Evolutionary conservation across 53 echinoderm and acorn worm genomes (phyloP).

Genomic region (Glandiceps talaboti): DNA sequence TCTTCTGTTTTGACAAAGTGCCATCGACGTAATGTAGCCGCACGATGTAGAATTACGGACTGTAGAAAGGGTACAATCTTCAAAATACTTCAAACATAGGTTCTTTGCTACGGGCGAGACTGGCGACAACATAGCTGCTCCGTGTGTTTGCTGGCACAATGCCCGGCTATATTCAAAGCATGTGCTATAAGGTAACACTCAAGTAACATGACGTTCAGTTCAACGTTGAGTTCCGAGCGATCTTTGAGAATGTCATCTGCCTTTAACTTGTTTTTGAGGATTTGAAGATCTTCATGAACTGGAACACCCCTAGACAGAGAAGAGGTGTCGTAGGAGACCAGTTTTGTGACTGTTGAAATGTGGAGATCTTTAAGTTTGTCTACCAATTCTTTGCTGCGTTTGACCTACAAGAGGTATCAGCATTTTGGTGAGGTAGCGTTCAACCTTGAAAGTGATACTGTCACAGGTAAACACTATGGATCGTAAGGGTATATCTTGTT

Average conservation of each 20-base stretch:
- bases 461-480: too few relatives aligned
- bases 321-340: constrained; percentile 26
- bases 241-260: constrained; percentile 4
- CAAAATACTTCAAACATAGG: too few relatives aligned
- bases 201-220: constrained; percentile 8
- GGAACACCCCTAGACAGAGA: constrained; percentile 36
- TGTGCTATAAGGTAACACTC: constrained; percentile 26
- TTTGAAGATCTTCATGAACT: constrained; percentile 17
- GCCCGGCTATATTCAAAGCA: constrained; percentile 35
- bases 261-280: constrained; percentile 21
- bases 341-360: constrained; percentile 8
- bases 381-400: constrained; percentile 21
- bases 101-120: constrained; percentile 37
- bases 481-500: too few relatives aligned
- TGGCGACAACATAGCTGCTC: constrained; percentile 35
- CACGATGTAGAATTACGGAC: too few relatives aligned
- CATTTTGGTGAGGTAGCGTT: too few relatives aligned
- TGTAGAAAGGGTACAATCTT: too few relatives aligned
- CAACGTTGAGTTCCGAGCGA: constrained; percentile 11
- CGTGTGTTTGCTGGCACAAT: constrained; percentile 22
- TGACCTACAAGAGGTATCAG: too few relatives aligned
- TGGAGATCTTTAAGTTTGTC: background rate
- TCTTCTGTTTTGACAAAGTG: too few relatives aligned
- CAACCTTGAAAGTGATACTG: too few relatives aligned
- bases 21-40: too few relatives aligned